phyloP scores from a whole-genome alignment of 2,113 vertebrate species.

The Columbina picui region DNA sequence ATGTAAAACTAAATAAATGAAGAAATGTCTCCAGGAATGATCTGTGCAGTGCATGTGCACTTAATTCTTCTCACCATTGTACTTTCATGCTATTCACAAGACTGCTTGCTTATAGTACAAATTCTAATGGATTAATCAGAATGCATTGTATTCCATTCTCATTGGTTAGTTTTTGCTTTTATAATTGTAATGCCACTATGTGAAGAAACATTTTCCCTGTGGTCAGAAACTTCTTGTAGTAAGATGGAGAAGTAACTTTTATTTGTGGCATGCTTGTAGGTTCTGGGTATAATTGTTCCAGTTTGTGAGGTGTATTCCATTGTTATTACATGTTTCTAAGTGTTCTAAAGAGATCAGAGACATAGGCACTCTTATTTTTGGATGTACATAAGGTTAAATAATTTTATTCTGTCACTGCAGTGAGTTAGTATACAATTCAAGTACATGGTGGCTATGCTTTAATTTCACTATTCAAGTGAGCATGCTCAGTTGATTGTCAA shows the following conservation, averaged over 20 bases:
- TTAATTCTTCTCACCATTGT: not conserved
- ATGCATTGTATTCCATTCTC: not conserved
- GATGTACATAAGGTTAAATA: not conserved
- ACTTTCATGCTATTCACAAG: not conserved
- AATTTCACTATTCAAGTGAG: not conserved
- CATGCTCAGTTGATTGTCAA: not conserved
- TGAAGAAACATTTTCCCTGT: not conserved
- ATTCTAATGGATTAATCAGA: not conserved
- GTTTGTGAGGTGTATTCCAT: not conserved
- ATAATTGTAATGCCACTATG: not conserved
- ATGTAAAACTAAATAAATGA: conserved; percentile 14
- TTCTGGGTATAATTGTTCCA: not conserved
- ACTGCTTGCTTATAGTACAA: not conserved
- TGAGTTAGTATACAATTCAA: not conserved
- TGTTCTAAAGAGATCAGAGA: not conserved
- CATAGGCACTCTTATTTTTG: not conserved
- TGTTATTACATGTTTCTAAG: not conserved
- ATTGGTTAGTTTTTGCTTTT: not conserved
- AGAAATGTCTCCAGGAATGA: not conserved
- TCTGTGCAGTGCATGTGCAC: not conserved
- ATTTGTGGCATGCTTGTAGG: not conserved
- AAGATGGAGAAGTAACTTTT: not conserved
- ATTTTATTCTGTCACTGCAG: not conserved
- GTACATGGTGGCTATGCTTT: not conserved
- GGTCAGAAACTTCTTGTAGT: not conserved